A percentile compares a stretch with the other conserved stretches of the same genome.
These are phyloP conservation scores for Euspilapteryx auroguttella DNA, from an alignment of 2,888 invertebrate genomes.

Conservation along the genomic window DNA sequence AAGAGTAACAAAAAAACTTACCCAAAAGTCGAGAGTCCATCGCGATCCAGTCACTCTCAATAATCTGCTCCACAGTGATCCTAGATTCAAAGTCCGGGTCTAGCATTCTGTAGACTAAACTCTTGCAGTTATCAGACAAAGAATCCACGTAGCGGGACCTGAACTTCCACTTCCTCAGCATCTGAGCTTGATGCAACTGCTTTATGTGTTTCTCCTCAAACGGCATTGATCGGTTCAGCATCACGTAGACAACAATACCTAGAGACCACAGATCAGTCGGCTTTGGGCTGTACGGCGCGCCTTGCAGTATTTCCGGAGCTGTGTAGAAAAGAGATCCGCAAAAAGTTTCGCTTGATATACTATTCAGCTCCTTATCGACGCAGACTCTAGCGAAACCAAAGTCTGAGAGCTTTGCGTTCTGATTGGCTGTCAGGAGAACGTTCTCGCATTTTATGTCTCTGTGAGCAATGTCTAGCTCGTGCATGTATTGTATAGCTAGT, in stretches of 20 bases:
- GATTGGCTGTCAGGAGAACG: slow-evolving; percentile 70
- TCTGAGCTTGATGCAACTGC: slow-evolving; percentile 63
- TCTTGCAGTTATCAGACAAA: slow-evolving; percentile 65
- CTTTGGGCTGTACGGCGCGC: slow-evolving; percentile 71
- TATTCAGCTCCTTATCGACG: slow-evolving; percentile 34
- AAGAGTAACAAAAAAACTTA: slow-evolving; percentile 12
- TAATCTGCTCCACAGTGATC: slow-evolving; percentile 59
- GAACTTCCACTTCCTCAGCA: slow-evolving; percentile 68
- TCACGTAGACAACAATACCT: slow-evolving; percentile 78
- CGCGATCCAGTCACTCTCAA: slow-evolving; percentile 64
- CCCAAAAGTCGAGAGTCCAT: slow-evolving; percentile 64
- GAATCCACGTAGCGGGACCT: slow-evolving; percentile 62
- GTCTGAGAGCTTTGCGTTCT: slow-evolving; percentile 79
- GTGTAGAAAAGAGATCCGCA: slow-evolving; percentile 87
- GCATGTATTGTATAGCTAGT: slow-evolving; percentile 72
- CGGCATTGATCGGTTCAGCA: slow-evolving; percentile 83
- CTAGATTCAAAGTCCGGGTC: slow-evolving; percentile 68
- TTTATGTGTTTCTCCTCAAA: slow-evolving; percentile 79
- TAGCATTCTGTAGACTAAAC: slow-evolving; percentile 62
- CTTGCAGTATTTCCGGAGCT: slow-evolving; percentile 83
- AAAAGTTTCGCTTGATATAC: slow-evolving; percentile 73
- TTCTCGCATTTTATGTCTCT: slow-evolving; percentile 86
- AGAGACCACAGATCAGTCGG: slow-evolving; percentile 81
- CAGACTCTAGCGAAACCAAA: slow-evolving; percentile 74
- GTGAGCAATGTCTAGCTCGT: slow-evolving; percentile 75